These are phyloP conservation scores for Catalaphyllia jardinei DNA, from an alignment of 64 coral and sea anemone genomes.

Conservation along the genomic window DNA sequence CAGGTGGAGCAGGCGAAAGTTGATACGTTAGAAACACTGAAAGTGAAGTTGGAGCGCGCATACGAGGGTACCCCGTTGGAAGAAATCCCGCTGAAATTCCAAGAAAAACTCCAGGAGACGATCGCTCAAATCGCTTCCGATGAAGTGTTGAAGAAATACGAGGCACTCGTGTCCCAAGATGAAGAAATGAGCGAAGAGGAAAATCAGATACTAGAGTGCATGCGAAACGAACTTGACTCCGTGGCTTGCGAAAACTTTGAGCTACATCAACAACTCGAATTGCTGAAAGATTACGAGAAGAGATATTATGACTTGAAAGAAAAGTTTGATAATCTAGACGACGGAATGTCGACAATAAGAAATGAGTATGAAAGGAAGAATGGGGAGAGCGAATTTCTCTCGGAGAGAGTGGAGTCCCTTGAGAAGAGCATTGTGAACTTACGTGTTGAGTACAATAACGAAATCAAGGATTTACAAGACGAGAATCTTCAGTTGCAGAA, in stretches of 20 bases:
- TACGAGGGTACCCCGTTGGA: conserved; percentile 91
- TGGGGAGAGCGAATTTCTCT: conserved; percentile 84
- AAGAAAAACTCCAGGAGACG: conserved; percentile 88
- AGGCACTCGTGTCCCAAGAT: conserved; percentile 58
- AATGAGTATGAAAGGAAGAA: conserved; percentile 87
- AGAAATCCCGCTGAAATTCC: conserved; percentile 74
- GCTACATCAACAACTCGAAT: conserved; percentile 64
- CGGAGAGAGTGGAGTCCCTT: conserved; percentile 68
- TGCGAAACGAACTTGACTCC: conserved; percentile 66
- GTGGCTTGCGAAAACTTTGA: conserved; percentile 73
- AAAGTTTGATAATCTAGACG: conserved; percentile 68
- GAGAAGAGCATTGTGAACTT: conserved; percentile 82
- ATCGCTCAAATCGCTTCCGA: conserved; percentile 79
- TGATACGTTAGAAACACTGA: conserved; percentile 77
- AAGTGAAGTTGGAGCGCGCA: conserved; percentile 74
- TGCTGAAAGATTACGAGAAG: conserved; percentile 51
- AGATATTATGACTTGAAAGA: conserved; percentile 67
- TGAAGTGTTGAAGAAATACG: conserved; percentile 83
- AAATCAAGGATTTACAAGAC: conserved; percentile 75
- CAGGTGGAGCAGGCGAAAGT: conserved; percentile 93
- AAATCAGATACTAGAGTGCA: conserved; percentile 61
- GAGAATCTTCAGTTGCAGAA: conserved; percentile 83
- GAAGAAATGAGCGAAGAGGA: conserved; percentile 60
- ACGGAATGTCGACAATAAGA: conserved; percentile 74
- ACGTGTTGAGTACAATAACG: conserved; percentile 76